A percentile compares a stretch with the other conserved stretches of the same genome.
Conservation (phyloP, 1,140 invertebrate genomes). For the Dendroctonus valens region DNA sequence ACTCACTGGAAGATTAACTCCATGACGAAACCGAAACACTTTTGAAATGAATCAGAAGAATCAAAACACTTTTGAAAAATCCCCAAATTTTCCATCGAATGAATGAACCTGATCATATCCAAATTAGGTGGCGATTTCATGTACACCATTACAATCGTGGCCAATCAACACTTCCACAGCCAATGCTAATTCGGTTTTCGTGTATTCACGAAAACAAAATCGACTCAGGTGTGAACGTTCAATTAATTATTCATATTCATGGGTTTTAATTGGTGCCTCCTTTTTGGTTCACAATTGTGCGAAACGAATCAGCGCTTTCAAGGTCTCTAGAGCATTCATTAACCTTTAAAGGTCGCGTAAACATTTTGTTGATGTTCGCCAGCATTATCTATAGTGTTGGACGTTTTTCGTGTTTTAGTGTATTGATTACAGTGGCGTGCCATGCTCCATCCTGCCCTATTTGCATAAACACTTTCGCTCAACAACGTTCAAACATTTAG, state of each 20-base stretch:
- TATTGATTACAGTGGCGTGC: conserved; percentile 11
- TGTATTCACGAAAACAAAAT: not conserved
- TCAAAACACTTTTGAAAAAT: no score
- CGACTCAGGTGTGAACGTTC: conserved; percentile 39
- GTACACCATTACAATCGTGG: no score
- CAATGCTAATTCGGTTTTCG: no score
- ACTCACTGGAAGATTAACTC: no score
- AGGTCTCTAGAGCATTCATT: conserved; percentile 47
- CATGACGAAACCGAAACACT: no score
- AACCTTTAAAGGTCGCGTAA: conserved; percentile 46
- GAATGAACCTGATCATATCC: no score
- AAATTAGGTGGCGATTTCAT: no score
- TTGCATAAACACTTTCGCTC: not conserved
- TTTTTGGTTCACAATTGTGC: conserved; percentile 23
- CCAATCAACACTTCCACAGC: no score
- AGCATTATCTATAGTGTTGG: conserved; percentile 15
- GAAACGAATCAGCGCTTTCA: conserved; percentile 35
- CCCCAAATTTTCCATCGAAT: no score
- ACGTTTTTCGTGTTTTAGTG: conserved; percentile 15
- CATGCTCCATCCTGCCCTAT: not conserved
- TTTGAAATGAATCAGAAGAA: no score
- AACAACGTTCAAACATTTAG: not conserved
- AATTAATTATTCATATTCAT: conserved; percentile 41
- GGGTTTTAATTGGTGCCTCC: conserved; percentile 33
- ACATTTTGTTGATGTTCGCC: conserved; percentile 24